Conservation (phyloP, 2,113 vertebrate genomes). For the Cynocephalus volans region DNA sequence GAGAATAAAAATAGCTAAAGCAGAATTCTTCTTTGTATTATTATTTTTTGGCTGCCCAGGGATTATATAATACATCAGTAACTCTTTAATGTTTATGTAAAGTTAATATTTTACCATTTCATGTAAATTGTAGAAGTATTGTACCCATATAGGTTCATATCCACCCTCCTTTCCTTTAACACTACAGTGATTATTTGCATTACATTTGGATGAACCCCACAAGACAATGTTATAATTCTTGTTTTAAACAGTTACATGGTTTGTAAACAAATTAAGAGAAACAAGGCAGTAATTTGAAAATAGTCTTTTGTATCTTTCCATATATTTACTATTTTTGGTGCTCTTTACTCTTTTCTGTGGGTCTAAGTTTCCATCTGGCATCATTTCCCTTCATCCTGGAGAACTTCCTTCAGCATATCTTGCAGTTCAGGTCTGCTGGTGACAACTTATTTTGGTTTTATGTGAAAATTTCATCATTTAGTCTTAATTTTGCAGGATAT, state of each 20-base stretch:
- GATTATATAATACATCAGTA: background rate
- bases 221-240: background rate
- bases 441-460: background rate
- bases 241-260: background rate
- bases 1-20: too few relatives aligned
- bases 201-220: background rate
- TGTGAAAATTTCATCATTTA: conserved; percentile 32
- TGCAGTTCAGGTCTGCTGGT: background rate
- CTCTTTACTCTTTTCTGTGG: conserved; percentile 27
- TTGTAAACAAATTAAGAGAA: conserved; percentile 19
- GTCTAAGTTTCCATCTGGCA: background rate
- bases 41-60: background rate
- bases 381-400: background rate
- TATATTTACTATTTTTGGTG: conserved; percentile 3
- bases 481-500: background rate
- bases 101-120: conserved; percentile 19
- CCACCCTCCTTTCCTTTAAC: background rate
- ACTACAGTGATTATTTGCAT: background rate
- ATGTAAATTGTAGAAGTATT: background rate
- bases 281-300: background rate
- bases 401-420: background rate
- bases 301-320: background rate
- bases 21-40: background rate
- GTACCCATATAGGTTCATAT: background rate
- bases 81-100: background rate